Percentiles rank a stretch among this genome's conserved stretches.
Evolutionary conservation across 2,113 vertebrate species (phyloP).

Genomic region (Dasyprocta punctata): DNA sequence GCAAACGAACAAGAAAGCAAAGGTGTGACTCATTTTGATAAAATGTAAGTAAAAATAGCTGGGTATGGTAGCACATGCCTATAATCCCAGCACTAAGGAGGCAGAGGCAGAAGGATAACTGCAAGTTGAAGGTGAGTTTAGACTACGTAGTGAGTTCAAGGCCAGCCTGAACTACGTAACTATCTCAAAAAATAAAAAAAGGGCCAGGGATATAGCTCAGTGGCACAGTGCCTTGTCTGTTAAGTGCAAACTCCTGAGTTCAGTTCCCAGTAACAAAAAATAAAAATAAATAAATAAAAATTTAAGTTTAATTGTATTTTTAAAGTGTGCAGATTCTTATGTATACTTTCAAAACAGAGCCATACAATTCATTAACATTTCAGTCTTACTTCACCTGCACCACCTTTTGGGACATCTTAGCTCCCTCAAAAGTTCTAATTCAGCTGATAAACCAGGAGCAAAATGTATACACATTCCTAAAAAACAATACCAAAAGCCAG

Average conservation of each 20-base stretch:
- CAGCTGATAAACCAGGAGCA: not conserved
- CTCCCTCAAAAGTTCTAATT: not conserved
- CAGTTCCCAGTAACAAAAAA: too few species aligned
- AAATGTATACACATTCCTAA: not conserved
- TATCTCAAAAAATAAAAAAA: not conserved
- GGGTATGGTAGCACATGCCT: not conserved
- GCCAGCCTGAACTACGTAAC: too few species aligned
- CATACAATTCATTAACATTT: not conserved
- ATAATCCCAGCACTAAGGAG: not conserved
- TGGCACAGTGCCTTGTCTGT: too few species aligned
- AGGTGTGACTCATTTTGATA: not conserved
- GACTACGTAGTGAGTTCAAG: too few species aligned
- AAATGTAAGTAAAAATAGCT: not conserved
- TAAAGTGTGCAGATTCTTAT: not conserved
- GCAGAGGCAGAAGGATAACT: not conserved
- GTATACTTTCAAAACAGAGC: not conserved
- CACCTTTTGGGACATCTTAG: not conserved
- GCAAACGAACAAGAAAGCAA: conserved; percentile 10
- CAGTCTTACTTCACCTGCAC: not conserved
- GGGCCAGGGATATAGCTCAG: too few species aligned
- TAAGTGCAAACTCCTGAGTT: too few species aligned
- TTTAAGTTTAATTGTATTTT: not conserved
- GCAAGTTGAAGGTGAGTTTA: not conserved
- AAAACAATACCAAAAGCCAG: not conserved
- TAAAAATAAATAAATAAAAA: not conserved